Conservation (phyloP, 1,140 invertebrate genomes). For the Elymnias hypermnestra region DNA sequence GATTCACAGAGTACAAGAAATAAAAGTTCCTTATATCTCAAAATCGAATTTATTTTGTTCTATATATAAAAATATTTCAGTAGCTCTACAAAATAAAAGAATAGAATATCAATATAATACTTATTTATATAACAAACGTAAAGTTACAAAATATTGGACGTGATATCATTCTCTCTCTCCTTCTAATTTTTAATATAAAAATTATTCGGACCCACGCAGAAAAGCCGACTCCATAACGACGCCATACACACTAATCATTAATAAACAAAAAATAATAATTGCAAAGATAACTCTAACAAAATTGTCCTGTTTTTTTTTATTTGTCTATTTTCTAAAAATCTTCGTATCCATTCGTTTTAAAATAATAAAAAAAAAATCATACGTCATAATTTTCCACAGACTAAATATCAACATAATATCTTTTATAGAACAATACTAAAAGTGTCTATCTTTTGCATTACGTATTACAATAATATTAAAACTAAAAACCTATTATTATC, state of each 20-base stretch:
- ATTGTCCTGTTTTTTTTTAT: too few species aligned
- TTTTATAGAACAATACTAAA: too few species aligned
- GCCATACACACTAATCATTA: constrained; percentile 23
- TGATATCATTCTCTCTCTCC: constrained; percentile 57
- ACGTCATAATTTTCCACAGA: background rate
- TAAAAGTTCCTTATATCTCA: constrained; percentile 6
- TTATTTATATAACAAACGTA: constrained; percentile 56
- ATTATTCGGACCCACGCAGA: constrained; percentile 56
- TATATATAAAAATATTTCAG: constrained; percentile 68
- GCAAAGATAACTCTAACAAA: too few species aligned
- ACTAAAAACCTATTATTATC: constrained; percentile 33
- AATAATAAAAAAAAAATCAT: too few species aligned
- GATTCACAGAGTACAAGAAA: too few species aligned
- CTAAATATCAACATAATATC: background rate
- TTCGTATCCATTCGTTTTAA: background rate
- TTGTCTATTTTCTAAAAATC: background rate
- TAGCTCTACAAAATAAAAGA: constrained; percentile 63
- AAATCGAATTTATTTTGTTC: constrained; percentile 44
- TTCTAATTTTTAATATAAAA: constrained; percentile 74
- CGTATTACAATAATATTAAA: too few species aligned
- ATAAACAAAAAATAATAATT: constrained; percentile 12
- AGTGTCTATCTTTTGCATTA: too few species aligned
- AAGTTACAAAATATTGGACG: constrained; percentile 61
- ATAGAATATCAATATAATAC: constrained; percentile 69
- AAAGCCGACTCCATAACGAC: constrained; percentile 19